Evolutionary conservation across 1,140 invertebrate species (phyloP).

Genomic region (Lepeophtheirus salmonis): DNA sequence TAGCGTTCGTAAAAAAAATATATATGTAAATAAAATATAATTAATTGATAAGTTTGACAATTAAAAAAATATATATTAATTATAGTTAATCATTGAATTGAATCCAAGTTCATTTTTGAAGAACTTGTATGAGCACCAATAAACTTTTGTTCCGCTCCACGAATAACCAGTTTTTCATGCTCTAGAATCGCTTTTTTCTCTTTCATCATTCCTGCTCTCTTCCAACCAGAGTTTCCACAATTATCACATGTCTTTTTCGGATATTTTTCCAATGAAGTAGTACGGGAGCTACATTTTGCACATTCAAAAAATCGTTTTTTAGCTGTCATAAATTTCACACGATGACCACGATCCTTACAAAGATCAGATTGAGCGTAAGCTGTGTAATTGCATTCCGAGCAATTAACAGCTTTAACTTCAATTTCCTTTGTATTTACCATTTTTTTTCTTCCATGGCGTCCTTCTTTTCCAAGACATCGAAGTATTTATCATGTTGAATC

Average conservation of each 20-base stretch:
- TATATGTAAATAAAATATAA: too few relatives aligned
- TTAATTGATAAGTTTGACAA: too few relatives aligned
- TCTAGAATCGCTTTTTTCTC: constrained; percentile 4
- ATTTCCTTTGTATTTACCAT: constrained; percentile 8
- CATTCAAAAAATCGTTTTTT: constrained; percentile 16
- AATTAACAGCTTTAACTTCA: constrained; percentile 4
- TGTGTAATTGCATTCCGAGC: constrained; percentile 11
- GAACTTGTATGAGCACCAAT: background rate
- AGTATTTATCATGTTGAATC: constrained; percentile 7
- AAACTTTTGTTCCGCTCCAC: constrained; percentile 10
- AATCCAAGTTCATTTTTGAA: background rate
- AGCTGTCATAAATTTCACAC: background rate
- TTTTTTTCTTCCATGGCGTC: constrained; percentile 16
- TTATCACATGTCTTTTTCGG: constrained; percentile 4
- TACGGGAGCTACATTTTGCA: constrained; percentile 10
- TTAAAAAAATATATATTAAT: too few relatives aligned
- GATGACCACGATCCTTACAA: background rate
- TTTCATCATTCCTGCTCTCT: constrained; percentile 8
- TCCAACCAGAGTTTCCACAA: constrained; percentile 8
- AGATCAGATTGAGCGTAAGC: constrained; percentile 3
- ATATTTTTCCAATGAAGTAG: constrained; percentile 2
- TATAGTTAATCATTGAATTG: too few relatives aligned
- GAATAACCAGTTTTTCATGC: constrained; percentile 5
- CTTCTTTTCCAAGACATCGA: constrained; percentile 10
- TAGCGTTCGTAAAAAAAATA: too few relatives aligned